Evolutionary conservation across 2,797 vertebrate genomes (phyloP).

Genomic region (Phoxinus dragarum): DNA sequence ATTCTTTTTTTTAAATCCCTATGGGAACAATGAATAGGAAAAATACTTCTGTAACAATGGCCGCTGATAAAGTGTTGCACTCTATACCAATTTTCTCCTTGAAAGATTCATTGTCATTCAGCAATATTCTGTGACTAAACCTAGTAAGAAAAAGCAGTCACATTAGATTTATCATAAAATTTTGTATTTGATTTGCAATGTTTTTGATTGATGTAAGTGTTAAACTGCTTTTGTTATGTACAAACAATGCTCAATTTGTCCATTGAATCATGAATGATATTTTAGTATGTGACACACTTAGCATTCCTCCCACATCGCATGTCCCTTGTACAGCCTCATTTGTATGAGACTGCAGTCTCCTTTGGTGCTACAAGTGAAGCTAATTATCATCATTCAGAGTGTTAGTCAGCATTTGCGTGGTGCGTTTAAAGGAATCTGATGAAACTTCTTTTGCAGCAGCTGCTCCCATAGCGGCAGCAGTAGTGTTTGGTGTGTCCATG

Average conservation of each 20-base stretch:
- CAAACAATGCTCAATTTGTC: constrained; percentile 25
- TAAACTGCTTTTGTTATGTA: constrained; percentile 9
- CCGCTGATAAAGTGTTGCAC: neutral
- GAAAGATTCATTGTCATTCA: neutral
- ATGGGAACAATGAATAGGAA: neutral
- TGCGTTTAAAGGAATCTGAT: constrained; percentile 34
- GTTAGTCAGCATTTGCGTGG: constrained; percentile 46
- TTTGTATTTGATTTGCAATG: neutral
- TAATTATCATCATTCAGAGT: constrained; percentile 42
- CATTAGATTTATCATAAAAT: neutral
- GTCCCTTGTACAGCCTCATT: constrained; percentile 22
- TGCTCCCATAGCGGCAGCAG: constrained; percentile 12
- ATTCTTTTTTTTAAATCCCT: neutral
- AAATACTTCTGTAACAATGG: neutral
- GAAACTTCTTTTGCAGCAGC: constrained; percentile 31
- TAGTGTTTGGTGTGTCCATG: constrained; percentile 78
- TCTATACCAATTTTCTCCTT: neutral
- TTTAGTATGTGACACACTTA: constrained; percentile 11
- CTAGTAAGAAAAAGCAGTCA: too few species aligned
- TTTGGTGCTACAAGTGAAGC: constrained; percentile 44
- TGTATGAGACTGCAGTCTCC: constrained; percentile 39
- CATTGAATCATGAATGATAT: constrained; percentile 26
- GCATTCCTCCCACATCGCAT: constrained; percentile 44
- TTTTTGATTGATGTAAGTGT: constrained; percentile 6
- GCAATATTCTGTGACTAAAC: neutral